phyloP scores from a whole-genome alignment of 2,888 invertebrate genomes.

The Carpatolechia fugitivella region DNA sequence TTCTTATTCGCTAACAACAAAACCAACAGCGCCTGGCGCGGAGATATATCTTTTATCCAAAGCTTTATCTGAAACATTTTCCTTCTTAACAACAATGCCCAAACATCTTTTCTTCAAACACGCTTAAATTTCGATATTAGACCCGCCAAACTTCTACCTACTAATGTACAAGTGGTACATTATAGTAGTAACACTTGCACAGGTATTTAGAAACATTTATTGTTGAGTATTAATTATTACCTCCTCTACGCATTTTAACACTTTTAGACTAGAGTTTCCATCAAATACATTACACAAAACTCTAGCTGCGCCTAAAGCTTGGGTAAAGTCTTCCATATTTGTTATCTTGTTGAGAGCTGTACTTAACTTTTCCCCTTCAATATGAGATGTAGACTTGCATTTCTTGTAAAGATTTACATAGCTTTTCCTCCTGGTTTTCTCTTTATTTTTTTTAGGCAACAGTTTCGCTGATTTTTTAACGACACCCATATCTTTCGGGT shows the following conservation, averaged over 20 bases:
- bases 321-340: constrained; percentile 60
- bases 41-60: constrained; percentile 58
- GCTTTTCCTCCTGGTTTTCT: constrained; percentile 33
- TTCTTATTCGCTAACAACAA: constrained; percentile 61
- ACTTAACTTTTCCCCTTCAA: constrained; percentile 33
- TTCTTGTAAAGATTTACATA: constrained; percentile 51
- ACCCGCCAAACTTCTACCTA: no score
- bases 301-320: constrained; percentile 51
- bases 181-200: no score
- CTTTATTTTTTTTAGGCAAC: background rate
- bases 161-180: no score
- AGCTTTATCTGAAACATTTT: background rate
- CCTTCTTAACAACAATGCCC: no score
- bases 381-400: constrained; percentile 52
- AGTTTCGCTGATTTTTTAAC: background rate
- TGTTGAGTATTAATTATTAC: constrained; percentile 29
- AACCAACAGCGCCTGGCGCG: constrained; percentile 57
- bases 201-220: background rate
- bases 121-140: no score
- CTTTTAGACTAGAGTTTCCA: constrained; percentile 42
- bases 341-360: constrained; percentile 48
- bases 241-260: constrained; percentile 49
- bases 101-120: no score
- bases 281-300: constrained; percentile 48
- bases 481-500: background rate